Evolutionary conservation across 1,140 invertebrate species (phyloP).

Genomic region (Drosophila guanche): DNA sequence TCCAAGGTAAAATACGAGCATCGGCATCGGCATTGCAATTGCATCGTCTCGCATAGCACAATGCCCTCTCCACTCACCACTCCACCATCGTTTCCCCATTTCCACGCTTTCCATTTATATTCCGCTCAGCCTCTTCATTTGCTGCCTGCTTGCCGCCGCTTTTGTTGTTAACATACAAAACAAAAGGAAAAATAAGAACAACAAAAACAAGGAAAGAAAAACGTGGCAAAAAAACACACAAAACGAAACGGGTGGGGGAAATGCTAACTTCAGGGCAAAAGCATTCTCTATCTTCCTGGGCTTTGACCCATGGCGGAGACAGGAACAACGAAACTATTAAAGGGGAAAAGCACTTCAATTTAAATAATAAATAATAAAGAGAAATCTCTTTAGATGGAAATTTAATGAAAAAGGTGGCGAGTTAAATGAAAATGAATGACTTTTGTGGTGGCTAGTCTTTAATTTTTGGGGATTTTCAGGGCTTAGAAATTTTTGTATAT

Average conservation of each 20-base stretch:
- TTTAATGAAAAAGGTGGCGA: too few relatives aligned
- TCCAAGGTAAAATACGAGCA: slow-evolving; percentile 48
- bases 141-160: slow-evolving; percentile 13
- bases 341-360: slow-evolving; percentile 27
- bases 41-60: slow-evolving; percentile 36
- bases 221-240: slow-evolving; percentile 13
- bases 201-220: slow-evolving; percentile 31
- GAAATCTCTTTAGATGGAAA: too few relatives aligned
- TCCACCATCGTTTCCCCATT: neutral
- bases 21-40: slow-evolving; percentile 45
- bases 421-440: too few relatives aligned
- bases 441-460: too few relatives aligned
- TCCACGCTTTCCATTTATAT: slow-evolving; percentile 35
- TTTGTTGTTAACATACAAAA: slow-evolving; percentile 48
- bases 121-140: slow-evolving; percentile 49
- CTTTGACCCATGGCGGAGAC: slow-evolving; percentile 24
- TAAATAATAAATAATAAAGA: slow-evolving; percentile 10
- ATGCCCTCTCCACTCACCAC: slow-evolving; percentile 9
- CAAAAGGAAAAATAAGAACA: slow-evolving; percentile 10
- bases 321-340: slow-evolving; percentile 28
- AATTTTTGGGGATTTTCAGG: too few relatives aligned
- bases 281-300: slow-evolving; percentile 9
- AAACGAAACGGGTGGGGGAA: neutral
- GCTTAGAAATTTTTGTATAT: too few relatives aligned
- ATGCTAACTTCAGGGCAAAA: neutral